Evolutionary conservation across 2,797 vertebrate genomes (phyloP), one percentile per base, ranked within the genome.

Genomic region (Champsocephalus gunnari): DNA sequence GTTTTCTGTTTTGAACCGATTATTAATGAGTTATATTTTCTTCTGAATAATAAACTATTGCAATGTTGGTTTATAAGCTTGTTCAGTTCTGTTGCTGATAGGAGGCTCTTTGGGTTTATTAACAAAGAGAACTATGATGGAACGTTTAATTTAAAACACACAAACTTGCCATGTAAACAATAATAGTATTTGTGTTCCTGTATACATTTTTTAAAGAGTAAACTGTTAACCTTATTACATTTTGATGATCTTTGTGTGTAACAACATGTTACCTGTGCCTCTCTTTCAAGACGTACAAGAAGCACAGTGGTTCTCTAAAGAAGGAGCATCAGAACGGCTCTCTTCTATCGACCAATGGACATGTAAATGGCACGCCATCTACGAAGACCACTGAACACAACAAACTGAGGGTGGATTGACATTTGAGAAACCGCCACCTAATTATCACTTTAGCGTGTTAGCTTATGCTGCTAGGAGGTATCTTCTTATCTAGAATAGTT

Each of bases 281-380:
- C 28, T 82, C 32, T 80, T 9, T 79, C 77, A 90, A 99, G 98
- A 97, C 98, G 17, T 99, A 99, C 92, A 97, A 97, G 88, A 98
- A 96, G 93, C 94, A 93, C 61, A 92, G 90, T 0, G 80, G 84
- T 45, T 96, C 94, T 21, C 89, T 81, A 78, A 96, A 94, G 92
- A 97, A 95, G 93, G 96, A 96, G 65, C 94, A 95, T 73, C 94
- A 95, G 88, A 97, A 98, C 0, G 96, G 97, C 54, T 95, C 94
- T 1, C 45, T 75, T 11, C 71, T 87, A 45, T 85, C 96, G 0
- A 90, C 85, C 41, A 99, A 98, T 0, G 96, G 97, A 72, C 96
- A 98, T 74, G 92, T 93, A 84, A 96, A 96, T 56, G 95, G 95
- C 77, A 94, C 93, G 67, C 90, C 94, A 49, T 87, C 94, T 63